Percentiles rank a stretch among this genome's conserved stretches.
Conservation (phyloP, 2,797 vertebrate species). For the Cynopterus sphinx region DNA sequence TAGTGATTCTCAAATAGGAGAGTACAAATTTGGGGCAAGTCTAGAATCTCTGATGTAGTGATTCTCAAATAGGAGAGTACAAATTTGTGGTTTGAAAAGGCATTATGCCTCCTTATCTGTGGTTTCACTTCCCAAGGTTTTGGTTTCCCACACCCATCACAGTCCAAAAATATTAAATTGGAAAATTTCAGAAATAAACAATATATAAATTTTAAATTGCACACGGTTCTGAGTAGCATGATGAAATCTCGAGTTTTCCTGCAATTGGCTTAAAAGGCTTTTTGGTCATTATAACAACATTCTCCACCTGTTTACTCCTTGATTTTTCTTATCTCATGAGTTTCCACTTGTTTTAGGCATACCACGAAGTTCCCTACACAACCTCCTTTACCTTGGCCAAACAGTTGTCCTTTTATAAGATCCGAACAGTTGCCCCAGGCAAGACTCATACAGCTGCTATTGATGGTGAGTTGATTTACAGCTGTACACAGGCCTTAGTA, state of each 20-base stretch:
- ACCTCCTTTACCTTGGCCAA: conserved; percentile 96
- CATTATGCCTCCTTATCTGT: neutral
- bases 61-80: neutral
- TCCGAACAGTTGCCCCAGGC: conserved; percentile 93
- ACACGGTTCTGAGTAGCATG: neutral
- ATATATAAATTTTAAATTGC: neutral
- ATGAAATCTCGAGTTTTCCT: neutral
- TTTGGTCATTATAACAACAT: neutral
- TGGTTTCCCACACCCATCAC: neutral
- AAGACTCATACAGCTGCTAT: conserved; percentile 97
- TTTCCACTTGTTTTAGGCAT: conserved; percentile 86
- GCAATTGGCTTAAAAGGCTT: neutral
- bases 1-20: neutral
- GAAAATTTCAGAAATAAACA: neutral
- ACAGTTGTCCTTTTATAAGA: conserved; percentile 95
- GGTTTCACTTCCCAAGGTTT: neutral
- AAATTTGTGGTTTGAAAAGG: conserved; percentile 29
- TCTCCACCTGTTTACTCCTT: neutral
- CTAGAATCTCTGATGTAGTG: neutral
- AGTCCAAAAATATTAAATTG: neutral
- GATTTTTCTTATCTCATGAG: neutral
- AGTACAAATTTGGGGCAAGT: neutral
- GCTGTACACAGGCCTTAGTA: neutral
- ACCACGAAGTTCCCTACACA: conserved; percentile 93
- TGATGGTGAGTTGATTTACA: conserved; percentile 89